Base-by-base conservation (phyloP, 2,797 vertebrate genomes). In the Spondyliosoma cantharus region DNA sequence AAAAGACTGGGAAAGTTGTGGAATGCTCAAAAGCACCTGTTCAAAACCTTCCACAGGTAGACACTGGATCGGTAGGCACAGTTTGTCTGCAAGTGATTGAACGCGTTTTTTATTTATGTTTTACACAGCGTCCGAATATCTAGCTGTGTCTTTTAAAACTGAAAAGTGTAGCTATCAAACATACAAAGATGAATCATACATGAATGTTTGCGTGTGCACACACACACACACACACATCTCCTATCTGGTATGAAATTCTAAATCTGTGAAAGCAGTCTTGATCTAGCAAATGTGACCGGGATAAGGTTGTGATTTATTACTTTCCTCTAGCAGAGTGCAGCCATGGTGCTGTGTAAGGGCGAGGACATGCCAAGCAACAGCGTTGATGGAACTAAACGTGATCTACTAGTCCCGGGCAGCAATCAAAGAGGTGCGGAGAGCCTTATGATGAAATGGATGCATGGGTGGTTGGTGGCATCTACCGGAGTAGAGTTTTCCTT, bases 391-490 rank as follows among this genome's bases (percentile, higher is more conserved):
- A 87, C 81, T 71, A 85, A 93, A 91, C 86, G 85, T 81, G 88
- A 92, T 89, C 82, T 80, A 92, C 86, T 86, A 77, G 82, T 86
- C 77, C 82, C 22, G 48, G 68, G 80, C 73, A 70, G 83, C 86
- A 91, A 92, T 88, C 91, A 92, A 76, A 76, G 85, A 90, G 83
- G 85, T 81, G 84, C 87, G 83, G 74, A 89, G 83, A 81, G 57
- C 73, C 84, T 83, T 59, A 56, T 58, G 84, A 64, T 68, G 75
- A 67, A 87, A 76, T 69, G 65, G 86, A 85, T 82, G 78, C 83
- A 64, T 72, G 68, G 66, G 49, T 76, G 68, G 74, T 85, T 85
- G 70, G 84, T 86, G 86, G 80, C 84, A 80, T 87, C 78, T 63
- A 69, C 59, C 52, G 64, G 58, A 86, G 80, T 67, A 58, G 87